These are phyloP conservation scores for Heliconius sara DNA, from an alignment of 2,888 invertebrate species.

Conservation along the genomic window DNA sequence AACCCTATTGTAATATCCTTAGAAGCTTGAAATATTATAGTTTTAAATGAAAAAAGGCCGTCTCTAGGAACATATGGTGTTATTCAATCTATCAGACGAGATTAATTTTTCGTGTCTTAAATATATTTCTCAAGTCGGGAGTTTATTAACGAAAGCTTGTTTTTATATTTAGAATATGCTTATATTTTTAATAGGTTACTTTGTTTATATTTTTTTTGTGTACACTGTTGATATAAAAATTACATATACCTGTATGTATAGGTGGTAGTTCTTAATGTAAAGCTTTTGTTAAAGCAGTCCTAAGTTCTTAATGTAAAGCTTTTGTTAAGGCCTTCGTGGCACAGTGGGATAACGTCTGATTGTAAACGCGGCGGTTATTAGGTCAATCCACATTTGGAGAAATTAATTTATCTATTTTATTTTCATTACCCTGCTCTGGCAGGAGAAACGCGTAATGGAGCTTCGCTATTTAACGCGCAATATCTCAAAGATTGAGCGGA, in stretches of 20 bases:
- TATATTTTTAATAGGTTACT: not conserved
- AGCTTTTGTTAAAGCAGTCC: not conserved
- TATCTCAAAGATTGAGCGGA: not conserved
- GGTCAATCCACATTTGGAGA: no score
- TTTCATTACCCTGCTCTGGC: no score
- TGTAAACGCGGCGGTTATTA: no score
- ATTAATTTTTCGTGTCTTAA: conserved; percentile 18
- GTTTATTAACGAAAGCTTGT: conserved; percentile 11
- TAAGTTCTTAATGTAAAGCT: not conserved
- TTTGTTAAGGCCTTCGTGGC: not conserved
- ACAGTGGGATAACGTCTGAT: no score
- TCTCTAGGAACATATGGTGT: conserved; percentile 25
- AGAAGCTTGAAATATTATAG: conserved; percentile 10
- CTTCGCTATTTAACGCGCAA: no score
- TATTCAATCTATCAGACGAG: conserved; percentile 12
- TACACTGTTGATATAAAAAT: no score
- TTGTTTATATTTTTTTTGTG: not conserved
- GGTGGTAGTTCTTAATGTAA: not conserved
- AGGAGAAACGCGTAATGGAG: no score
- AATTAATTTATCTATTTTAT: no score
- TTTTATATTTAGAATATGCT: not conserved
- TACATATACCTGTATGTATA: not conserved
- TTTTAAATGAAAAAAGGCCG: conserved; percentile 20
- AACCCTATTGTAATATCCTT: conserved; percentile 16
- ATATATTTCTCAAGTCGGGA: conserved; percentile 1